phyloP scores from a whole-genome alignment of 1,140 invertebrate genomes.

The Lycorma delicatula region DNA sequence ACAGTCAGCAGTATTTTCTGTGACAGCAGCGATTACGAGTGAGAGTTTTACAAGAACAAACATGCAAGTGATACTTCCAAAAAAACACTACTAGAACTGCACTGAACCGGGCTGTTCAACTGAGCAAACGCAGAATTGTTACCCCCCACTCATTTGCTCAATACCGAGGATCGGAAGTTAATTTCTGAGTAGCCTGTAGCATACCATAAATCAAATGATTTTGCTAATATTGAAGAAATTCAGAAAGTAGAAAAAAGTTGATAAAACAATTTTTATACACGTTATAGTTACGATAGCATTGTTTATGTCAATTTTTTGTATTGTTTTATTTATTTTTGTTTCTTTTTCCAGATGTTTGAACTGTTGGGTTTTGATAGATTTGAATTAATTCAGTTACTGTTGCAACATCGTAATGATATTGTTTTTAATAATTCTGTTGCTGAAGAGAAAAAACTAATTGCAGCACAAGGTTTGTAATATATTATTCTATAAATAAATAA shows the following conservation, averaged over 20 bases:
- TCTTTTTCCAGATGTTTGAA: constrained; percentile 59
- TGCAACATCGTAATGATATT: constrained; percentile 59
- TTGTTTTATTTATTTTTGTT: constrained; percentile 11
- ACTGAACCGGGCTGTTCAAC: no score
- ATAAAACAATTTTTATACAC: not conserved
- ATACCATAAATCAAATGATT: not conserved
- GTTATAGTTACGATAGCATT: not conserved
- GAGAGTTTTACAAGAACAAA: no score
- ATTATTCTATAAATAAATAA: not conserved
- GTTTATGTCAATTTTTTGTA: not conserved
- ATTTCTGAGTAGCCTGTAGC: not conserved
- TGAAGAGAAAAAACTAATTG: constrained; percentile 11
- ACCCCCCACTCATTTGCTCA: no score
- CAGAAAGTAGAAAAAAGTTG: no score
- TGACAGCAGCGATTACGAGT: no score
- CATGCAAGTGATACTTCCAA: no score
- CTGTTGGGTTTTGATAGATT: constrained; percentile 80
- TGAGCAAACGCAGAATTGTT: no score
- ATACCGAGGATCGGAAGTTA: not conserved
- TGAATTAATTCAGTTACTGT: constrained; percentile 69
- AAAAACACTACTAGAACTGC: no score
- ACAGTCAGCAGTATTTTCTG: no score
- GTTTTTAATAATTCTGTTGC: constrained; percentile 4
- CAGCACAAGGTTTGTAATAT: not conserved
- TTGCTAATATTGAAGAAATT: not conserved